Evolutionary conservation across 1,140 invertebrate genomes (phyloP), one percentile per base, ranked within the genome.

Genomic region (Rhizoglyphus robini): DNA sequence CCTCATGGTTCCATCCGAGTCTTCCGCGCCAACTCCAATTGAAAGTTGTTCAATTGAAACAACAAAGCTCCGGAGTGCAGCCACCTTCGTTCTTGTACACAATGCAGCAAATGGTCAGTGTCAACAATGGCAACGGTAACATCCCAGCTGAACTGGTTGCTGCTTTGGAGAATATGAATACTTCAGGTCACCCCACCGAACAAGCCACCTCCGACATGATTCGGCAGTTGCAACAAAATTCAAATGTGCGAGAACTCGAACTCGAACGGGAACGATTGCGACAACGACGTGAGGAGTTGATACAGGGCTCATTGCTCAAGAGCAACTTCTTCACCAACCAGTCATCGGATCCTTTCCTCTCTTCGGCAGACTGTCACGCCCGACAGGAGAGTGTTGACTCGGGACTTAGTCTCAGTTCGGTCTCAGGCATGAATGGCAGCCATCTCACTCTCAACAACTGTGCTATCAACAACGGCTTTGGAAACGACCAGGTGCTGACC

Each of bases 351-450:
- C 69, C 29, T 30, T 31, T 36, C 5, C 46, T 29, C n/a, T 29
- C 46, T 3, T 63, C 61, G 69, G 47, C 67, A 67, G 83, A 59
- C 88, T 92, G 72, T 75, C 90, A 95, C 76, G 86, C 88, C 61
- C 81, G 91, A 65, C 90, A 95, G 76, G 91, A 94, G 75, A 92
- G 88, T 20, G 87, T 87, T 25, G 92, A 96, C 75, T 91, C 88
- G 76, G 92, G 92, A 47, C 79, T 95, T 34, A 88, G 88, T 71
- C 83, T 93, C 79, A 84, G 83, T 2, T 83, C 83, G 4, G 25
- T 29, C 29, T 11, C 3, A 34, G 48, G 48, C 3, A 51, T 41
- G 8, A 41, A 41, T 41, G 36, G 36, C 8, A 41, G 36, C 18
- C 36, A 41, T 11, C 18, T 41, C 8, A 41, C 18, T 8, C 18